These are phyloP conservation scores for Tenthredo livida DNA, from an alignment of 2,888 invertebrate species.

Conservation along the genomic window DNA sequence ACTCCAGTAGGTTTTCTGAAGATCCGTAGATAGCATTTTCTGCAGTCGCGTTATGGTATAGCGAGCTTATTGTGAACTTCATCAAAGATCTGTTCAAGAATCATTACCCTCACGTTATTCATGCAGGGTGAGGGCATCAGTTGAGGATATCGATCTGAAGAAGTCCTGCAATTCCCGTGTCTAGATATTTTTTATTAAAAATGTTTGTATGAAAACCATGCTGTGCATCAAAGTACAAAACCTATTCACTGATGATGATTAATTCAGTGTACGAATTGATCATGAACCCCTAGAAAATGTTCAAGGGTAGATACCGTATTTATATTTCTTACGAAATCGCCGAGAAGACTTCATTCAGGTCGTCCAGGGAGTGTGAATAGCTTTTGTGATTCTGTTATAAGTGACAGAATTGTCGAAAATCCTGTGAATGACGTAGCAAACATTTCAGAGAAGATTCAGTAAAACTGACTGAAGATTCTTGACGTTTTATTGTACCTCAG, in stretches of 20 bases:
- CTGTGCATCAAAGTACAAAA: not conserved
- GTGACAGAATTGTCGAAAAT: not conserved
- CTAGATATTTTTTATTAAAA: not conserved
- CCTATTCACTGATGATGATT: not conserved
- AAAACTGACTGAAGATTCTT: not conserved
- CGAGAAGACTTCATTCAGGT: not conserved
- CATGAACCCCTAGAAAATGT: not conserved
- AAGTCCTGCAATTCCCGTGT: not conserved
- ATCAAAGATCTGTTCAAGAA: not conserved
- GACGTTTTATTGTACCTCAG: not conserved
- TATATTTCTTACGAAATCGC: not conserved
- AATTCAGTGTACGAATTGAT: not conserved
- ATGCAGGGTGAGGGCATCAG: not conserved
- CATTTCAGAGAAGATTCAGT: not conserved
- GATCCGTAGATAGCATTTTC: not conserved
- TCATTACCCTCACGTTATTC: not conserved
- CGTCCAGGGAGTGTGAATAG: not conserved
- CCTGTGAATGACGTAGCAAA: not conserved
- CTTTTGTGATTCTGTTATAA: not conserved
- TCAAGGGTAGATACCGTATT: not conserved
- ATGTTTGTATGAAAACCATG: not conserved
- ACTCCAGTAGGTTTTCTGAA: not conserved
- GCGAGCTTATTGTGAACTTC: not conserved
- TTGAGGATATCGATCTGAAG: not conserved
- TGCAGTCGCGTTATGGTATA: not conserved